Evolutionary conservation across 2,888 invertebrate species (phyloP), one percentile per base, ranked within the genome.

Genomic region (Drepanosiphum platanoidis): DNA sequence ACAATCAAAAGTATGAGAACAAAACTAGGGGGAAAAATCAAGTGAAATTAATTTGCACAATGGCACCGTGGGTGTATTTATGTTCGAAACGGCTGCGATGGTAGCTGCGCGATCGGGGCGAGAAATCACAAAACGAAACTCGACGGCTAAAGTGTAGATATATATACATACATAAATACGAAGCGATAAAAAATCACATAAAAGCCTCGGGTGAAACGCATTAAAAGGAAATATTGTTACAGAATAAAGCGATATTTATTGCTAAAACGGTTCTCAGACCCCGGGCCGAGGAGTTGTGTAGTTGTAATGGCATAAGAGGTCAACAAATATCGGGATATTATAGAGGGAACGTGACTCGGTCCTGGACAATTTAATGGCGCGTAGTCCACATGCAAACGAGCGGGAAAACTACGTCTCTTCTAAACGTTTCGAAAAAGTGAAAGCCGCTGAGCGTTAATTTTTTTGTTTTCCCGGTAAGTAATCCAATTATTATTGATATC

Each of bases 221-320:
- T 75, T 84, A 77, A 84, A 84, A 84, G 75, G 46, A 84, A 84
- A 84, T 84, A 84, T 77, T 84, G 52, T 77, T 75, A 83, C 68
- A 36, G 52, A 68, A 68, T 75, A 84, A 68, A 84, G 84, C 84
- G 84, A 77, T 84, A 75, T 84, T 84, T 84, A 84, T 84, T 77
- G 75, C 52, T 52, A 58, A 84, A 84, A 75, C 75, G 84, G 77
- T 84, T 84, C 68, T 36, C 75, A 36, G 66, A 83, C 36, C 34
- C 18, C 66, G 27, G 68, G 30, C 46, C 15, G 42, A 22, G 30
- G 13, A 46, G 15, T 58, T 34, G n/a, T n/a, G n/a, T n/a, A n/a
- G 46, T 68, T 75, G 75, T 75, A 75, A 75, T 52, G 36, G n/a
- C 5, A 46, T 36, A 66, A 32, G 83, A 82, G 82, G 46, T 74